Percentiles rank a stretch among this genome's conserved stretches.
These are phyloP conservation scores for Drosophila nr. fundita DNA, from an alignment of 2,888 invertebrate species.

Conservation along the genomic window DNA sequence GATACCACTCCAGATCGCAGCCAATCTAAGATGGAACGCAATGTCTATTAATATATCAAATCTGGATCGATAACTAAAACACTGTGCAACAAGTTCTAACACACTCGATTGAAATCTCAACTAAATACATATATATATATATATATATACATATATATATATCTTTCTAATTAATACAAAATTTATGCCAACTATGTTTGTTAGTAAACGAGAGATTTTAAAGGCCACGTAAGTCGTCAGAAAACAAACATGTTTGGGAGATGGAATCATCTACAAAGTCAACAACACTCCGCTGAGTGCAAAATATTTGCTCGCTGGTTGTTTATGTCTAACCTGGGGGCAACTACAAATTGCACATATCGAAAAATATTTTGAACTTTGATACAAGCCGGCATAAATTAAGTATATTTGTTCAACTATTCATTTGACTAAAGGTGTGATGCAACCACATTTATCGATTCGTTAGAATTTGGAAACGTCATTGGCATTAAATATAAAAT, in stretches of 20 bases:
- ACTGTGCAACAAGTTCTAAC: conserved; percentile 24
- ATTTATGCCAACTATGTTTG: not conserved
- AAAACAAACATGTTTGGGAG: not conserved
- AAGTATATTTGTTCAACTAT: not conserved
- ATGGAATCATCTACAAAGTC: not conserved
- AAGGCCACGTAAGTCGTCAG: not conserved
- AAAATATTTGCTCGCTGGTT: not conserved
- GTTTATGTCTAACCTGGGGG: not conserved
- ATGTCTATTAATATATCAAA: not conserved
- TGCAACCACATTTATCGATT: not conserved
- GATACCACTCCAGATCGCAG: conserved; percentile 80
- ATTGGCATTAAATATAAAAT: not conserved
- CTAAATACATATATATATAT: not conserved
- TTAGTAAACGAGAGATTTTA: not conserved
- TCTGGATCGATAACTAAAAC: not conserved
- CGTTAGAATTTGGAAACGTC: not conserved
- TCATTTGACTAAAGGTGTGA: not conserved
- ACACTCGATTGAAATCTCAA: not conserved
- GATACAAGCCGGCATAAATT: not conserved
- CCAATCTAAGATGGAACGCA: conserved; percentile 72
- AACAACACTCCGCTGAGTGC: not conserved
- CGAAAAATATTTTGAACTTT: not conserved
- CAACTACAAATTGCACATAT: not conserved
- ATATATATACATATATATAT: not conserved
- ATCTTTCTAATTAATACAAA: not conserved